These are phyloP conservation scores for Hydrotaea diabolus DNA, from an alignment of 2,888 invertebrate genomes.

Conservation along the genomic window DNA sequence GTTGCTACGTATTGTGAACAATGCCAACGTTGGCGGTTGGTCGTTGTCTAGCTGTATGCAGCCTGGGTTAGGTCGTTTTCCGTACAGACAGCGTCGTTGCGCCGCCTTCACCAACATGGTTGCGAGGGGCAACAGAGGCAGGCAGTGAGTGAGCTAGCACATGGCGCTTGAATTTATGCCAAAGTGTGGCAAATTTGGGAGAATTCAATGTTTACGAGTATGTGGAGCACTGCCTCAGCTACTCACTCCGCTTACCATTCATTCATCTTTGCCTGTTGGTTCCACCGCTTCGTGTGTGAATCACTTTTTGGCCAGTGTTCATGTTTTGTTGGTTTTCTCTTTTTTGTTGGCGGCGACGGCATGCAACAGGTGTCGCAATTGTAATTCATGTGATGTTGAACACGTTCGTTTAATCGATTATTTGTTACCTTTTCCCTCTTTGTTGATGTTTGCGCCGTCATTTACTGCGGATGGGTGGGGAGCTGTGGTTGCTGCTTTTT, in stretches of 20 bases:
- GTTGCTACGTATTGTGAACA: too few relatives aligned
- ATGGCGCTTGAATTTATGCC: slow-evolving; percentile 65
- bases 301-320: not conserved
- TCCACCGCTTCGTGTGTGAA: slow-evolving; percentile 22
- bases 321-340: slow-evolving; percentile 25
- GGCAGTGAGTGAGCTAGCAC: slow-evolving; percentile 37
- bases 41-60: not conserved
- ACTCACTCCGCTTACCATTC: slow-evolving; percentile 21
- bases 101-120: slow-evolving; percentile 22
- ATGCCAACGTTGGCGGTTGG: not conserved
- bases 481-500: not conserved
- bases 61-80: slow-evolving; percentile 13
- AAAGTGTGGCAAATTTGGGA: slow-evolving; percentile 66
- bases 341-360: slow-evolving; percentile 47
- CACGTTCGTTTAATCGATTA: slow-evolving; percentile 71
- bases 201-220: slow-evolving; percentile 48
- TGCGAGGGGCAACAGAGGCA: slow-evolving; percentile 6
- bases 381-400: slow-evolving; percentile 68
- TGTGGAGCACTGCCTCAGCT: slow-evolving; percentile 7
- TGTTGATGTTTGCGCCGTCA: not conserved
- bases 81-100: not conserved
- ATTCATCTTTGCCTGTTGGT: slow-evolving; percentile 14
- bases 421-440: slow-evolving; percentile 44
- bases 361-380: slow-evolving; percentile 68
- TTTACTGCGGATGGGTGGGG: slow-evolving; percentile 17